Evolutionary conservation across 2,113 vertebrate species (phyloP).

Genomic region (Potamarius usumacintae): DNA sequence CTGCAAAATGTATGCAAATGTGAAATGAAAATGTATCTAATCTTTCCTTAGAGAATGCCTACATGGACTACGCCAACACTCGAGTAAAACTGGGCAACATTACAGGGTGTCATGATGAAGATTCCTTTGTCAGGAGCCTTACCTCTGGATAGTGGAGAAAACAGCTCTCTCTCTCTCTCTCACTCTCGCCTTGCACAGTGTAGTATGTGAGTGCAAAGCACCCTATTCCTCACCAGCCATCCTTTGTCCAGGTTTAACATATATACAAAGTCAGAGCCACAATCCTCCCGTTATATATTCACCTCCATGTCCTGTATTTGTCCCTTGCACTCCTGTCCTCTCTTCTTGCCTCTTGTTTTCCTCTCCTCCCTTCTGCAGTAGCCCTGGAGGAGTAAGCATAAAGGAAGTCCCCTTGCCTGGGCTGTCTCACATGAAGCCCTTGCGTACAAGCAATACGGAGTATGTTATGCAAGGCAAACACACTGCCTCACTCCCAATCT

Average conservation of each 20-base stretch:
- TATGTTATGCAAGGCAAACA: constrained; percentile 81
- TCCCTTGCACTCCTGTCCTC: not conserved
- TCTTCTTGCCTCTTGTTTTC: constrained; percentile 18
- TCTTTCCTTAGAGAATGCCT: not conserved
- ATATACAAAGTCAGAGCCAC: constrained; percentile 49
- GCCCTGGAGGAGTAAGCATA: constrained; percentile 54
- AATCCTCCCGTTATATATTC: constrained; percentile 35
- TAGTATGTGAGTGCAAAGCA: constrained; percentile 37
- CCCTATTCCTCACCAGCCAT: constrained; percentile 42
- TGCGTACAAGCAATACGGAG: constrained; percentile 71
- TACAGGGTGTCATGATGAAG: constrained; percentile 6
- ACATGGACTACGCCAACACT: not conserved
- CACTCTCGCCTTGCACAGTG: not conserved
- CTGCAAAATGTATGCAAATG: constrained; percentile 4
- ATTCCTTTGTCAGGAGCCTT: constrained; percentile 44
- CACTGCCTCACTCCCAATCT: constrained; percentile 67
- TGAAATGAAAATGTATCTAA: not conserved
- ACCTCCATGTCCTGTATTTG: constrained; percentile 44
- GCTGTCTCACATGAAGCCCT: constrained; percentile 72
- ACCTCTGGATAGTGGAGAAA: constrained; percentile 39
- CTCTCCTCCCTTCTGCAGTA: constrained; percentile 49
- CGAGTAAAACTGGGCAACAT: constrained; percentile 9
- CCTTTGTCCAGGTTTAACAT: constrained; percentile 53
- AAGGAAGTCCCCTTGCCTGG: constrained; percentile 71
- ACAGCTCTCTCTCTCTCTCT: constrained; percentile 24